Conservation (phyloP, 1,140 invertebrate species). For the Araneus ventricosus region DNA sequence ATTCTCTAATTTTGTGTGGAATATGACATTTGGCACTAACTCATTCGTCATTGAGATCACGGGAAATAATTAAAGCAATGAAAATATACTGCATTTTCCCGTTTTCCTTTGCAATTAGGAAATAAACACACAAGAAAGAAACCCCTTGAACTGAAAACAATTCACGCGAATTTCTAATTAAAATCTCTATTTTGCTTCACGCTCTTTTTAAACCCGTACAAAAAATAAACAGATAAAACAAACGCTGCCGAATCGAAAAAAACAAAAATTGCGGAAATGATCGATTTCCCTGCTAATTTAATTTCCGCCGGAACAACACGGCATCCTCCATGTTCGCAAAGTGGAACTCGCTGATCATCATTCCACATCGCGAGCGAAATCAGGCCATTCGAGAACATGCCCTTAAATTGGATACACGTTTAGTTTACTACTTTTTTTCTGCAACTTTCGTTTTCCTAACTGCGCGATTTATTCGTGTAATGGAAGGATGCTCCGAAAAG, state of each 20-base stretch:
- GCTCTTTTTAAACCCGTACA: neutral
- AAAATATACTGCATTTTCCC: no score
- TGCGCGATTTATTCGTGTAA: slow-evolving; percentile 6
- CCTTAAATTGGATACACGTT: slow-evolving; percentile 20
- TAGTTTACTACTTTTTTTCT: neutral
- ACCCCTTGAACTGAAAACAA: neutral
- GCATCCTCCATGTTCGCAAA: slow-evolving; percentile 1
- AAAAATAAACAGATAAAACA: neutral
- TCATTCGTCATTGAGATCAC: no score
- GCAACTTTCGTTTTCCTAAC: neutral
- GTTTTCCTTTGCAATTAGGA: neutral
- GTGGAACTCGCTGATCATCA: slow-evolving; percentile 4
- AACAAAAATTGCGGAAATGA: neutral
- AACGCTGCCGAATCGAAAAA: no score
- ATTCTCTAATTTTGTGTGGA: no score
- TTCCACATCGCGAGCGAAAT: neutral
- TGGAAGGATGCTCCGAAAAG: slow-evolving; percentile 33
- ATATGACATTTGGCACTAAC: no score
- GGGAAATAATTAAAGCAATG: no score
- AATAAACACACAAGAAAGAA: neutral
- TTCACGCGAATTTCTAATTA: slow-evolving; percentile 12
- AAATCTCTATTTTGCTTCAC: neutral
- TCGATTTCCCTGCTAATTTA: neutral
- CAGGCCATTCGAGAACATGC: slow-evolving; percentile 13
- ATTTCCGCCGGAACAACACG: slow-evolving; percentile 4